Evolutionary conservation across 1,140 invertebrate species (phyloP), one percentile per base, ranked within the genome.

Genomic region (Acarapis woodi): DNA sequence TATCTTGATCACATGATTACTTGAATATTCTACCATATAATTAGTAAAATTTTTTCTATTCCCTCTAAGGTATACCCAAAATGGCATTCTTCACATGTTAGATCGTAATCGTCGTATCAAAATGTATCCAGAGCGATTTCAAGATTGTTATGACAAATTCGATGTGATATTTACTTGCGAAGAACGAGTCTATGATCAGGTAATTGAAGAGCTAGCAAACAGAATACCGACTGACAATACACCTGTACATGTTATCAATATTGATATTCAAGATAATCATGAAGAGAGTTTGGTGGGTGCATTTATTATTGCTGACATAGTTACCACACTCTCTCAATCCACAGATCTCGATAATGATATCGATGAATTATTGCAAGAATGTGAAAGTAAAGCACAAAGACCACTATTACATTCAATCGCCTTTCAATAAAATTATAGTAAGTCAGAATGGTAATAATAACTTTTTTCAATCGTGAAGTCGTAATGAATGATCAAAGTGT

Each of bases 201-300:
- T 73, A 20, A 49, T 67, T 35, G 63, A 67, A 72, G 60, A 55
- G 47, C 48, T 62, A 38, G 53, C 60, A 42, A 51, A 41, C 32
- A 43, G 55, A 41, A 49, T 51, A 28, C 71, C 71, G 2, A 62
- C 67, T 37, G 66, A 55, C 29, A 68, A 73, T 37, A 47, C 49
- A 12, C 73, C 78, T 6, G 82, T 82, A 2, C 93, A 99, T 62
- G 67, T 99, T 10, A 76, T 99, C 20, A 99, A 99, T 56, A 75
- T 99, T 46, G 88, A 99, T 51, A 93, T 99, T 52, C 82, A 87
- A 56, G 93, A 99, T 62, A 99, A 97, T 58, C 85, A 96, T 42
- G 90, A 99, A 61, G 93, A 99, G 55, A 90, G 90, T 0, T 88
- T 88, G n/a, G 73, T 97, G 50, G 93, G 93, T 42, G 90, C 90